Base-by-base conservation (phyloP, 2,888 invertebrate species). In the Apodemia duryi region DNA sequence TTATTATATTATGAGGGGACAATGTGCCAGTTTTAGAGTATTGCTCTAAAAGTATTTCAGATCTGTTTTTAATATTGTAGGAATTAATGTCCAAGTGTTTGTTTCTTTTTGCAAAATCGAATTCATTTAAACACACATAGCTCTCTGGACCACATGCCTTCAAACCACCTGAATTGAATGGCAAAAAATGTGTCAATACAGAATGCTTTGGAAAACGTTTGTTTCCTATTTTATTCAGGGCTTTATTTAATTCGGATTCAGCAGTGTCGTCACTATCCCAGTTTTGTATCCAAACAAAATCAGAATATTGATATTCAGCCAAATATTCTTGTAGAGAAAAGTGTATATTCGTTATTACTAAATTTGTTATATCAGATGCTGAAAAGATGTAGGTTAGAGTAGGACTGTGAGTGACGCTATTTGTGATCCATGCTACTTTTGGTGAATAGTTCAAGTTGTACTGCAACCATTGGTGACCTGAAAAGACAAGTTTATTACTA, bases 401-500 rank as follows among this genome's bases (percentile, higher is more conserved):
- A 11, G 97, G 95, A 13, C 98, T 98, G 80, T 99, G 98, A 0
- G 98, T 97, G 75, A 99, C 98, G 0, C 98, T 98, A 84, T 98
- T 98, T 6, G 99, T 97, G 0, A 98, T 95, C 98, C 99, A 99
- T 43, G 95, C 96, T 2, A 92, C 86, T 75, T 94, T 94, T 1
- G 98, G 97, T n/a, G 93, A 92, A 41, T 96, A 94, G 73, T 96
- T 96, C 52, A 98, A 86, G 83, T 97, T 95, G 65, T 94, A 93
- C 77, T 95, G 95, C 10, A 98, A 81, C 98, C 98, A 98, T 76
- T 97, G 97, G 79, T 98, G 98, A 70, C 97, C 97, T 96, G 89
- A 11, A 89, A 38, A 92, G 69, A 67, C 64, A 52, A 13, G n/a
- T 13, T 7, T 7, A 28, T 35, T 46, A 6, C 13, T 43, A 29